Evolutionary conservation across 2,113 vertebrate genomes (phyloP), one percentile per base, ranked within the genome.

Genomic region (Dromas ardeola): DNA sequence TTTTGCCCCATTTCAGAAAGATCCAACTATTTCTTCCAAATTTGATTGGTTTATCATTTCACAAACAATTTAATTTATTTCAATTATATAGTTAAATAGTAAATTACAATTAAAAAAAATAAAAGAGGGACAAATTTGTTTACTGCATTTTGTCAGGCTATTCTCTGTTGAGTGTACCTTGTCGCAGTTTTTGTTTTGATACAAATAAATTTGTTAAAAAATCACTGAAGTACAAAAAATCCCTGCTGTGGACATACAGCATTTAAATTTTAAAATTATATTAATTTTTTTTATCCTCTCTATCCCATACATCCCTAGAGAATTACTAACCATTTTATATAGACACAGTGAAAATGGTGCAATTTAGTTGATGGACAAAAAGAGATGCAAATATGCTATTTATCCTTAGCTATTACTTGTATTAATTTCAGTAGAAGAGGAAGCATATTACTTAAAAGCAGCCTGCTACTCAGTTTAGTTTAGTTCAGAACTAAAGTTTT

Each of bases 201-300:
- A 43, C 2, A 66, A 78, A 52, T 14, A 49, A 10, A 27, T 43
- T 38, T 56, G 3, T 66, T 34, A 2, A 15, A 47, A 70, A 70
- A 49, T 18, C 38, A 53, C 4, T 22, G 7, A 43, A 38, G 15
- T 29, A 43, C 26, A 29, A 67, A 23, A 65, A 79, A 62, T 15
- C 15, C 5, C 4, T 56, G 5, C 32, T 62, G 7, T 40, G 15
- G 29, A 29, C 5, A 36, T 1, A 21, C 1, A 47, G 2, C 15
- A 5, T 26, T 49, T 72, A 42, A 87, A 84, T 38, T 43, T 4
- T 72, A 45, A 87, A 84, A 42, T 43, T 4, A 10, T 22, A 34
- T 34, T 27, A 17, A 3, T 1, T 19, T 72, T 83, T 70, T 70
- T 47, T 8, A 23, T 4, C 11, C 3, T 52, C 2, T 59, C 32